phyloP scores from a whole-genome alignment of 1,140 invertebrate species.

The Euura saliciscinereae region DNA sequence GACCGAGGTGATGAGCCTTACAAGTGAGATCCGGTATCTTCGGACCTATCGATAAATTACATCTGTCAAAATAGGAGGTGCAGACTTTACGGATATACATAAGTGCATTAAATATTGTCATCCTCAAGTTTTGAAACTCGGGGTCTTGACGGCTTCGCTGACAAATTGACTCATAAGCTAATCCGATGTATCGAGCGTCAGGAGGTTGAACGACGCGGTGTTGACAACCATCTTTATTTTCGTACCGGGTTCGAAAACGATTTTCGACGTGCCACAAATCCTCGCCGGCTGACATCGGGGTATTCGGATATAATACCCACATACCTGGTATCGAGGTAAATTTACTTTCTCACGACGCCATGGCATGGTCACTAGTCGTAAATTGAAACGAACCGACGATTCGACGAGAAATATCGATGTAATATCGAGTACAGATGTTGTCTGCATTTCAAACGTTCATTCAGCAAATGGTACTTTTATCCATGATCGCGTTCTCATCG shows the following conservation, averaged over 20 bases:
- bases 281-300: neutral
- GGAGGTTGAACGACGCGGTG: neutral
- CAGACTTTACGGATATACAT: neutral
- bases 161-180: neutral
- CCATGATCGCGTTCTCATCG: no score
- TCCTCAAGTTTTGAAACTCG: neutral
- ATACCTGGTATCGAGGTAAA: neutral
- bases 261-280: neutral
- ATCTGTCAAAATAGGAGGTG: constrained; percentile 3
- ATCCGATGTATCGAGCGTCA: neutral
- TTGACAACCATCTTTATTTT: neutral
- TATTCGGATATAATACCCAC: neutral
- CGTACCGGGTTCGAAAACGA: neutral
- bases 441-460: no score
- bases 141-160: neutral
- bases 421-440: no score
- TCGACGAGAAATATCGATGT: neutral
- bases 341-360: neutral
- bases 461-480: no score
- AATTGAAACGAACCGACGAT: neutral
- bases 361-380: neutral
- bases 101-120: neutral
- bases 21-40: neutral
- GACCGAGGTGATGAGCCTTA: neutral
- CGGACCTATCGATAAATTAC: neutral